Evolutionary conservation across 2,797 vertebrate genomes (phyloP), one percentile per base, ranked within the genome.

Genomic region (Chloroceryle inda): DNA sequence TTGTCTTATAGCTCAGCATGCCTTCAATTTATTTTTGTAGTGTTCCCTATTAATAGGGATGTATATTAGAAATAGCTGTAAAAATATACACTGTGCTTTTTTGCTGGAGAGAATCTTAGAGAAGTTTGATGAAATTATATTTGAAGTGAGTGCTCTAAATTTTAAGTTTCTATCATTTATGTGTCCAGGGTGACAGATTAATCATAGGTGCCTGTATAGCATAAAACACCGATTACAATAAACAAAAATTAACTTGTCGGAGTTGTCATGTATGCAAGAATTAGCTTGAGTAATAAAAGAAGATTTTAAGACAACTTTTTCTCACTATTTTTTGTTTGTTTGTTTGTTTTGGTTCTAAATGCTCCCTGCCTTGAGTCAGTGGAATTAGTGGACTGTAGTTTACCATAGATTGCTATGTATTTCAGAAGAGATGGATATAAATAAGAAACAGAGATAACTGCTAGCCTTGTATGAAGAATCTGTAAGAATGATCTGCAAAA

Each of bases 11-110:
- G 68, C 80, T 97, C 89, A 84, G 61, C 73, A 92, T 94, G 82
- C 85, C 84, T 64, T 93, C 92, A 94, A 69, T 94, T 96, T 97
- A 92, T 94, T 97, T 95, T 95, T 62, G 24, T 72, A 88, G 50
- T 78, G 38, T 61, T 94, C 29, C 55, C 72, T 96, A 77, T 94
- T 96, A 96, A 96, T 94, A 85, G 11, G 45, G 24, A 77, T 83
- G 22, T 87, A 58, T 85, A 97, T 92, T 85, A 88, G 73, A 94
- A 94, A 95, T 73, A 88, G 44, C 29, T 82, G 53, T 38, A 19
- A 94, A 90, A 79, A 69, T 86, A 89, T 49, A 49, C 40, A 27
- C 18, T 67, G 18, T 56, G 20, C 5, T 84, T 64, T 95, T 92
- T 89, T 93, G 7, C 20, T 84, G 71, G 8, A 67, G 24, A 61